phyloP scores from a whole-genome alignment of 2,888 invertebrate genomes.

The Agrotis ipsilon region DNA sequence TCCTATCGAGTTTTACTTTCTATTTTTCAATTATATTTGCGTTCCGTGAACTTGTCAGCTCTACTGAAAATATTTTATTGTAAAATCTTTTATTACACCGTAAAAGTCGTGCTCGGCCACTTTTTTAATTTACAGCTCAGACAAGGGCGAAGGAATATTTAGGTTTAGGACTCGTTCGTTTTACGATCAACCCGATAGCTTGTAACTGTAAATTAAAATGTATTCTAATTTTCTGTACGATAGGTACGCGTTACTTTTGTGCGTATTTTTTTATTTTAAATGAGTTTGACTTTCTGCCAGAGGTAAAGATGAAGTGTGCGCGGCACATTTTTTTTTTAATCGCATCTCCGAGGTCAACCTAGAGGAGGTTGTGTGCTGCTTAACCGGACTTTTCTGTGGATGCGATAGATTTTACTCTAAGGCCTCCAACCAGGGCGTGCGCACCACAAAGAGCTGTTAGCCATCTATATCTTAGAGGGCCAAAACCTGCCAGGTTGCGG shows the following conservation, averaged over 20 bases:
- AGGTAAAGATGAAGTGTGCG: no score
- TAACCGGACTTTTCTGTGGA: no score
- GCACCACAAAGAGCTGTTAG: no score
- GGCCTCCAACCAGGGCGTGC: no score
- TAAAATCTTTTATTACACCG: not conserved
- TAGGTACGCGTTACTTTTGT: not conserved
- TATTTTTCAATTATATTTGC: not conserved
- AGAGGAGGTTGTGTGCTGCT: no score
- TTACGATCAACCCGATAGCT: slow-evolving; percentile 20
- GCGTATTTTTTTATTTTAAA: no score
- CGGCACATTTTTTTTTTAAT: no score
- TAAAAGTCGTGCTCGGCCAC: not conserved
- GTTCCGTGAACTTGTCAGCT: not conserved
- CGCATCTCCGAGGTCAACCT: no score
- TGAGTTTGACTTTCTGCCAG: no score
- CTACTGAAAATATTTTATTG: not conserved
- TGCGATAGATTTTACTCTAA: no score
- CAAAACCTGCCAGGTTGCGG: no score
- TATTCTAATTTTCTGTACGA: slow-evolving; percentile 4
- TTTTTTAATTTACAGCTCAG: slow-evolving; percentile 26
- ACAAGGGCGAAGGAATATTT: slow-evolving; percentile 29
- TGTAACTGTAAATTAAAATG: slow-evolving; percentile 36
- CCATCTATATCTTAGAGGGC: no score
- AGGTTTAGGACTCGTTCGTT: slow-evolving; percentile 18
- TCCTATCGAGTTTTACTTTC: not conserved